Base-by-base conservation (phyloP, 2,797 vertebrate genomes). In the Scyliorhinus canicula region DNA sequence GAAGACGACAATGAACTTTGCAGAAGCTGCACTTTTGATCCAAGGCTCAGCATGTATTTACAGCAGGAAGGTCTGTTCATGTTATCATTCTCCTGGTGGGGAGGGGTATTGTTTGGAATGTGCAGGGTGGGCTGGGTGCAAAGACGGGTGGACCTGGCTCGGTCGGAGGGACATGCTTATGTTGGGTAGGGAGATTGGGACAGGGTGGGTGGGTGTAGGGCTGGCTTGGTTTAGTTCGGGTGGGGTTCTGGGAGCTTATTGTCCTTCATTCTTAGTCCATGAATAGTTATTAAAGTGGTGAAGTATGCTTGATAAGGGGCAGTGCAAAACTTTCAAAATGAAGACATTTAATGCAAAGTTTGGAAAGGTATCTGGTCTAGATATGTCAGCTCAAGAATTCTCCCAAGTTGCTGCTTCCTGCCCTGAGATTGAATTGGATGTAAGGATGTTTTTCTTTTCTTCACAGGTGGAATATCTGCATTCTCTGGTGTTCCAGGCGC, bases 11-110 rank as follows among this genome's bases (percentile, higher is more conserved):
- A 98, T 99, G 98, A 99, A 99, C 96, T 99, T 99, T 96, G 98
- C 97, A 0, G 98, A 99, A 95, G 99, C 99, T 0, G 99, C 99
- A 0, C 96, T 99, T 95, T 67, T 99, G 93, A 99, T 99, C 96
- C 99, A 99, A 96, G 99, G 99, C 0, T 99, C 98, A 0, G 97
- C 98, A 84, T 98, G 98, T 86, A 97, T 99, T 96, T 99, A 99
- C 97, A 99, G 99, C 96, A 98, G 97, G 96, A 99, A 99, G 98
- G 99, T 99, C 91, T 95, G 96, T 28, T 91, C n/a, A 65, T 44
- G 35, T n/a, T 19, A 40, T 8, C 57, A 57, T n/a, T 2, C 31
- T 63, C n/a, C 57, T 19, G 24, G 5, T 40, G 35, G 21, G 57
- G 60, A 7, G n/a, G 21, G 55, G 19, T 60, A 14, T 4, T 35